Evolutionary conservation across 2,797 vertebrate species (phyloP).

Genomic region (Potorous gilbertii): DNA sequence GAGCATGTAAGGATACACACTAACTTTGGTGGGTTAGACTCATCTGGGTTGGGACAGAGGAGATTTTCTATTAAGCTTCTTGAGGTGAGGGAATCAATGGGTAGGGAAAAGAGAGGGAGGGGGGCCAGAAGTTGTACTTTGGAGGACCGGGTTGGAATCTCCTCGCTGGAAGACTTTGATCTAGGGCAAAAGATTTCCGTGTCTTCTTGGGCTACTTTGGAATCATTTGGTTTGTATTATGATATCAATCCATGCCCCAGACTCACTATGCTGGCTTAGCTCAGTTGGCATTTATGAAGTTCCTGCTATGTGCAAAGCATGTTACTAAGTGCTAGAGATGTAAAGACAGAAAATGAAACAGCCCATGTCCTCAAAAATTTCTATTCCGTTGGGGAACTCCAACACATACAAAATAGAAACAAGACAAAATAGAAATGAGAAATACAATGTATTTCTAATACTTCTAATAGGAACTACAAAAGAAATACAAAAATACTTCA

Average conservation of each 20-base stretch:
- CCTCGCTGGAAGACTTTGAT: not conserved
- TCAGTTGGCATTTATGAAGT: constrained; percentile 10
- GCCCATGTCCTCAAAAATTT: not conserved
- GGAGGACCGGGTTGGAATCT: not conserved
- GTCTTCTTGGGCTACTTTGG: not conserved
- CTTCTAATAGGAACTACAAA: too few relatives aligned
- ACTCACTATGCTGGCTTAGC: not conserved
- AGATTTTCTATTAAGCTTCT: not conserved
- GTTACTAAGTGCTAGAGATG: constrained; percentile 10
- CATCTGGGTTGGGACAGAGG: not conserved
- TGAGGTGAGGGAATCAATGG: not conserved
- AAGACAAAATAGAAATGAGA: not conserved
- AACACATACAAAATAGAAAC: not conserved
- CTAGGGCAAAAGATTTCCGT: not conserved
- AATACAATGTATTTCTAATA: not conserved
- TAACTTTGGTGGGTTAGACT: not conserved
- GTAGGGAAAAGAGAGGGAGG: not conserved
- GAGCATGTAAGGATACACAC: constrained; percentile 1
- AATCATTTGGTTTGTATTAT: not conserved
- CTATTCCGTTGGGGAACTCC: not conserved
- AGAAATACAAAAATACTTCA: not conserved
- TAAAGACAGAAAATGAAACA: constrained; percentile 11
- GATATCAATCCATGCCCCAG: too few relatives aligned
- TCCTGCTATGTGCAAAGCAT: not conserved
- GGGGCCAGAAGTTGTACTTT: not conserved